These are phyloP conservation scores for Bombus difficillimus DNA, from an alignment of 1,140 invertebrate genomes.

Conservation along the genomic window DNA sequence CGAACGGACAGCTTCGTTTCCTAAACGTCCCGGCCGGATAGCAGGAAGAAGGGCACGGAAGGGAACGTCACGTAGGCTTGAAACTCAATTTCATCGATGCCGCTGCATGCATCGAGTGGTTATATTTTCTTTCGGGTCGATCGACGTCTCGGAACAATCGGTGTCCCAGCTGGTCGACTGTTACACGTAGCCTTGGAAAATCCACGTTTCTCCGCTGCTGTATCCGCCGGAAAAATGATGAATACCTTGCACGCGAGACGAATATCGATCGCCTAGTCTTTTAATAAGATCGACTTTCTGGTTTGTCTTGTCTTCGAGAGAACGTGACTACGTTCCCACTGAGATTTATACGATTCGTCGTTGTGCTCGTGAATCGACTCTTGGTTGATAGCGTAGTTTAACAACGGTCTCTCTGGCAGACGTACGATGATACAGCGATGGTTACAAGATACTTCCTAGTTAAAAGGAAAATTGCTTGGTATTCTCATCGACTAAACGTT, in stretches of 20 bases:
- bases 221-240: neutral
- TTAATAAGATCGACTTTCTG: neutral
- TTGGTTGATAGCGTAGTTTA: too few relatives aligned
- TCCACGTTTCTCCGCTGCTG: neutral
- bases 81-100: conserved; percentile 30
- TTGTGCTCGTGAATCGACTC: neutral
- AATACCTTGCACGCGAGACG: neutral
- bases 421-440: too few relatives aligned
- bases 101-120: neutral
- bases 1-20: conserved; percentile 50
- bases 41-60: neutral
- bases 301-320: neutral
- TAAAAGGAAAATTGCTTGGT: too few relatives aligned
- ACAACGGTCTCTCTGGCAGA: too few relatives aligned
- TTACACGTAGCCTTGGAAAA: neutral
- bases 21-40: conserved; percentile 30
- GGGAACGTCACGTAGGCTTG: neutral
- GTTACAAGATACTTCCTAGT: too few relatives aligned
- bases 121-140: neutral
- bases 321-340: too few relatives aligned
- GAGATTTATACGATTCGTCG: neutral
- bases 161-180: neutral
- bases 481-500: too few relatives aligned
- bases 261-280: neutral
- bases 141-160: conserved; percentile 19